Evolutionary conservation across 2,888 invertebrate species (phyloP).

Genomic region (Corbicula japonica): DNA sequence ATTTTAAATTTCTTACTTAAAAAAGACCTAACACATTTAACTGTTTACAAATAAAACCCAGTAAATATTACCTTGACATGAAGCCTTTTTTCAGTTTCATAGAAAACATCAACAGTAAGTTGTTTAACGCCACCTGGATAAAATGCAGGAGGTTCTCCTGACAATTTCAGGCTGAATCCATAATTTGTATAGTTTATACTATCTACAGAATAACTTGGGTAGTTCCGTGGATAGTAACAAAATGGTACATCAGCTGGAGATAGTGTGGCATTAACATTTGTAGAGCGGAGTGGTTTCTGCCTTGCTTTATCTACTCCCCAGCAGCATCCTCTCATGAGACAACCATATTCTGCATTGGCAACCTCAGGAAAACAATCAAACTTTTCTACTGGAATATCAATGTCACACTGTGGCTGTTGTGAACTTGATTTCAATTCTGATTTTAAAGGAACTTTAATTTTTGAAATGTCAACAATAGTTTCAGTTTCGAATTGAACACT

Average conservation of each 20-base stretch:
- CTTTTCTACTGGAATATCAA: conserved; percentile 52
- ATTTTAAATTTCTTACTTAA: background rate
- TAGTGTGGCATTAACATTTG: conserved; percentile 20
- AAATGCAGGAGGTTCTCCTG: conserved; percentile 56
- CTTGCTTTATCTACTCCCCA: conserved; percentile 57
- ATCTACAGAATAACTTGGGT: conserved; percentile 64
- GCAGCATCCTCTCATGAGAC: conserved; percentile 74
- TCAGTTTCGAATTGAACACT: background rate
- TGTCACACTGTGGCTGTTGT: conserved; percentile 57
- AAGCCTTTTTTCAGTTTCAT: conserved; percentile 70
- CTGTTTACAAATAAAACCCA: no score
- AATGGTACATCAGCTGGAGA: conserved; percentile 67
- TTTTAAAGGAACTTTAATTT: background rate
- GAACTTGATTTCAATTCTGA: no score
- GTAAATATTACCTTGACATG: conserved; percentile 73
- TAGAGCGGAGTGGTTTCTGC: conserved; percentile 22
- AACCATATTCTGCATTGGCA: conserved; percentile 43
- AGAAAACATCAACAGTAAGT: conserved; percentile 70
- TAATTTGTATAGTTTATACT: conserved; percentile 39
- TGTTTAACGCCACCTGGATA: conserved; percentile 69
- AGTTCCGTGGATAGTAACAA: conserved; percentile 74
- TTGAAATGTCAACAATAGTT: background rate
- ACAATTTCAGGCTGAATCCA: conserved; percentile 60
- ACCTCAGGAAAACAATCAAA: conserved; percentile 78
- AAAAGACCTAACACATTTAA: no score